Evolutionary conservation across 1,140 invertebrate species (phyloP).

Genomic region (Drosophila setifemur): DNA sequence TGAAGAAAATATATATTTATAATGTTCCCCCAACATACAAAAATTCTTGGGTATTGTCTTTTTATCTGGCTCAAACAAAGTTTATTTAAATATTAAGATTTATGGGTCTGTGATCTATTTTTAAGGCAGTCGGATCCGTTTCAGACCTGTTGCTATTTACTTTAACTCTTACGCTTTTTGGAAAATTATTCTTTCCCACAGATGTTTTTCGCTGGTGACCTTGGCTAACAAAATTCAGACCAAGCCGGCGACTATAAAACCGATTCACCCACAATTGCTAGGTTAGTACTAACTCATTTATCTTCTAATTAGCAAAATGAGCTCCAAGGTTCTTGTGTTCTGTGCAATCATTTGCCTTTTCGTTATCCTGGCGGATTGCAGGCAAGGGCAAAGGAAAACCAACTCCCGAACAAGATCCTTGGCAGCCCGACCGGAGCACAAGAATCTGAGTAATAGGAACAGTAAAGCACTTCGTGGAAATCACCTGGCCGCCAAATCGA

Average conservation of each 20-base stretch:
- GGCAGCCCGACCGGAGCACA: not conserved
- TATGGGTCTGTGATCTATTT: conserved; percentile 7
- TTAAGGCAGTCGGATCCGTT: not conserved
- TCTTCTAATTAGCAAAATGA: conserved; percentile 11
- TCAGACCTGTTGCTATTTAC: conserved; percentile 8
- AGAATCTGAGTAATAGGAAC: not conserved
- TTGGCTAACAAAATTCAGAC: not conserved
- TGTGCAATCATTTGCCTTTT: conserved; percentile 28
- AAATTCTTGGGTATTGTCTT: not conserved
- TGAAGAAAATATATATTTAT: too few species aligned
- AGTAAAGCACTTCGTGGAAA: not conserved
- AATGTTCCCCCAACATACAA: too few species aligned
- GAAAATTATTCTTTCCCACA: conserved; percentile 14
- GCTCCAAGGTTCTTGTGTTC: conserved; percentile 13
- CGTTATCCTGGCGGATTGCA: conserved; percentile 22
- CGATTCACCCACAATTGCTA: not conserved
- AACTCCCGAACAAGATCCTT: not conserved
- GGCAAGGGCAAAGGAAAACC: not conserved
- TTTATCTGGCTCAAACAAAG: not conserved
- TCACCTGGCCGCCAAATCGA: not conserved
- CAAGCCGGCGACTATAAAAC: conserved; percentile 23
- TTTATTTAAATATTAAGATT: not conserved
- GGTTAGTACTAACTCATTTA: conserved; percentile 21
- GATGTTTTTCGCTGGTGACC: conserved; percentile 21
- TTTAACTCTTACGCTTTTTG: not conserved